Base-by-base conservation (phyloP, 2,888 invertebrate genomes). In the Xylota segnis region DNA sequence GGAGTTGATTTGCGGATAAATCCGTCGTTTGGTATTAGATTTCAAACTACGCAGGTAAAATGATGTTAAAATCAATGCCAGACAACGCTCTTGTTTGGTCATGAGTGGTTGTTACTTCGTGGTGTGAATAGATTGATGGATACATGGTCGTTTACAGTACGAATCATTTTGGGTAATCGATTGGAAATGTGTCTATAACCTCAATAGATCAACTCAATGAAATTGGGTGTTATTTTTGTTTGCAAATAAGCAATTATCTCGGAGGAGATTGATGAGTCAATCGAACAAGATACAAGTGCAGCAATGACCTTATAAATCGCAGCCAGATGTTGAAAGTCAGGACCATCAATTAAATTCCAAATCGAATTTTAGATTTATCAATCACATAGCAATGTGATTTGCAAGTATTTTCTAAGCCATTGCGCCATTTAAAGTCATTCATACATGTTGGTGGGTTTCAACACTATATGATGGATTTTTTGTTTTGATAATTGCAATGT, bases 291-390 rank as follows among this genome's bases (percentile, higher is more conserved):
- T 10, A 5, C 2, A 4, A 23, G 12, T 18, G 50, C n/a, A 23
- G n/a, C 3, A 23, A 29, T 5, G 54, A 14, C 43, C 14, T 43
- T 14, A 43, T 0, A 23, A 14, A 5, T 14, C 5, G 14, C 10
- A 10, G 10, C 6, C 10, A 37, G 10, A 10, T 10, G 9, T 40
- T 66, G 37, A 29, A 52, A 29, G 61, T 61, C n/a, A 32, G 45
- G 63, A 63, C 43, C 43, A 29, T 29, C 61, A 43, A 43, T 61
- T 43, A n/a, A 47, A 1, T 71, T 50, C 16, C 14, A 45, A 47
- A 10, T 47, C 14, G 37, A 23, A 40, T 34, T 34, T 7, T 10
- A 34, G 9, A 34, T 32, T 32, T 32, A 14, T 40, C n/a, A 40
- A n/a, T n/a, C 5, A 40, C n/a, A 40, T n/a, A n/a, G 1, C 12